These are phyloP conservation scores for Sceliomorpha sp. DNA, from an alignment of 2,888 invertebrate genomes.

Conservation along the genomic window DNA sequence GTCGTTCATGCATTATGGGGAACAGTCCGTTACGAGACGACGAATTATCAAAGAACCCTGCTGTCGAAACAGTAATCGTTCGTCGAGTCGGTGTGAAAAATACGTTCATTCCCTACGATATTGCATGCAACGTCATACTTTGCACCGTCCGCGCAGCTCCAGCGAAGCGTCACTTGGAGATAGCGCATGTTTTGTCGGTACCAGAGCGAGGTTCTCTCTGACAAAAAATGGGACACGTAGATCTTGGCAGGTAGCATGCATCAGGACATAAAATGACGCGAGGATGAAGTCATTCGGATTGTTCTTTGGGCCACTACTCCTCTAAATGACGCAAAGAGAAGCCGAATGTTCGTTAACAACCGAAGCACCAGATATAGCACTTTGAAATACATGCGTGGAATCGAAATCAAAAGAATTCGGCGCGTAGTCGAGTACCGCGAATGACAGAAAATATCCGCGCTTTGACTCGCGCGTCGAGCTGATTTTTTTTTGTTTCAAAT, in stretches of 20 bases:
- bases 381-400: too few relatives aligned
- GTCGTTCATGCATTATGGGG: constrained; percentile 2
- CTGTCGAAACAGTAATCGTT: constrained; percentile 18
- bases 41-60: constrained; percentile 38
- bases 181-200: constrained; percentile 44
- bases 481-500: too few relatives aligned
- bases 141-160: constrained; percentile 19
- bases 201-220: constrained; percentile 27
- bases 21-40: too few relatives aligned
- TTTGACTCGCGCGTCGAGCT: too few relatives aligned
- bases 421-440: too few relatives aligned
- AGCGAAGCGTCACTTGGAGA: constrained; percentile 32
- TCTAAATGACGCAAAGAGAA: constrained; percentile 52
- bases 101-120: constrained; percentile 57
- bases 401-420: too few relatives aligned
- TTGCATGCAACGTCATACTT: constrained; percentile 55
- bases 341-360: constrained; percentile 2
- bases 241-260: constrained; percentile 68
- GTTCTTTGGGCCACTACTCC: constrained; percentile 63
- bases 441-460: too few relatives aligned
- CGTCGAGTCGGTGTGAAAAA: constrained; percentile 43
- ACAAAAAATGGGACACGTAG: constrained; percentile 11
- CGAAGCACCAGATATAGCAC: constrained; percentile 18
- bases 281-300: constrained; percentile 58
- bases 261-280: constrained; percentile 59